Conservation (phyloP, 2,113 vertebrate species). For the Serilophus lunatus region DNA sequence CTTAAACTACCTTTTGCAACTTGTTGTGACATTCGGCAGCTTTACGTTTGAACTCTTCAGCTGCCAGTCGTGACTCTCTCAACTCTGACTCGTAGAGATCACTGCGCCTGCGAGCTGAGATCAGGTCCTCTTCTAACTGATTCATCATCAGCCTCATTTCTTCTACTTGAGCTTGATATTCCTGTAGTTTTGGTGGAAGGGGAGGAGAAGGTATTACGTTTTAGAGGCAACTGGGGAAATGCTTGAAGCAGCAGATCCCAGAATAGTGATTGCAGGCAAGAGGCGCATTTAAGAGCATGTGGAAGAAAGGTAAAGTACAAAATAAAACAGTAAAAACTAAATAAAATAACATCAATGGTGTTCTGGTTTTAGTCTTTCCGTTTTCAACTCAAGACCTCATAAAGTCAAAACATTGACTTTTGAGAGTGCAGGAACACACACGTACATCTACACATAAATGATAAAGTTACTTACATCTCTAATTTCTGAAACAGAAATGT, state of each 20-base stretch:
- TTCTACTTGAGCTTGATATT: constrained; percentile 96
- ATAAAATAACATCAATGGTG: neutral
- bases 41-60: constrained; percentile 95
- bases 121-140: constrained; percentile 96
- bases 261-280: neutral
- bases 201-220: neutral
- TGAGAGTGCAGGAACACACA: neutral
- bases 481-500: constrained; percentile 58
- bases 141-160: constrained; percentile 96
- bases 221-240: neutral
- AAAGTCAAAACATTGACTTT: neutral
- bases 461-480: constrained; percentile 46
- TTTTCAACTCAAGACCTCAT: neutral
- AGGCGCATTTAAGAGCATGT: neutral
- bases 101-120: constrained; percentile 92
- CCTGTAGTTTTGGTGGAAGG: constrained; percentile 71
- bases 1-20: constrained; percentile 86
- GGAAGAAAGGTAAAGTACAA: neutral
- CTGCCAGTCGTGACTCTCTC: constrained; percentile 88
- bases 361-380: neutral
- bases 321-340: neutral
- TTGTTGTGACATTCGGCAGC: constrained; percentile 91
- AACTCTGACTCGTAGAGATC: constrained; percentile 95
- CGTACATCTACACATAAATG: neutral
- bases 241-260: neutral